Evolutionary conservation across 2,113 vertebrate genomes (phyloP), one percentile per base, ranked within the genome.

Genomic region (Prionailurus viverrinus): DNA sequence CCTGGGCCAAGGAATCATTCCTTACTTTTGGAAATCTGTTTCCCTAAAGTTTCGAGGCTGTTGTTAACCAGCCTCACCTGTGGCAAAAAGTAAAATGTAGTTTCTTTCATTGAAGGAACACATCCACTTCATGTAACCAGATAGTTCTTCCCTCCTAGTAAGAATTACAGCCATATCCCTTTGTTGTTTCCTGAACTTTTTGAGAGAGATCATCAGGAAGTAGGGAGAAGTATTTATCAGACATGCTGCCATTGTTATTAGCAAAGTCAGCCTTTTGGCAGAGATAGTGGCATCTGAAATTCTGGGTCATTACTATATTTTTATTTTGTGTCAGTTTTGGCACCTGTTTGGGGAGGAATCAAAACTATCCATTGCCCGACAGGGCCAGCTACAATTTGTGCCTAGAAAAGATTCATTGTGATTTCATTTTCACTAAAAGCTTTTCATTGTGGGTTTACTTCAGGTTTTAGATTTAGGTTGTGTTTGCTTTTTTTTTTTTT

Each of bases 101-200:
- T 85, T 92, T 96, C 73, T 96, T 90, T 68, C 58, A 80, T 15
- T 25, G 13, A 68, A 85, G 66, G n/a, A 74, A 31, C 51, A 45
- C 21, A 12, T 76, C 41, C 10, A 10, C 45, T 33, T n/a, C 21
- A 36, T 29, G 7, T 31, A 36, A 78, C 5, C 11, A n/a, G 15
- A 14, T 25, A 80, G 3, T 33, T 92, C 12, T 73, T 80, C 41
- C 15, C 84, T 88, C 41, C 66, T 41, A 89, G 19, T 69, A 65
- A n/a, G 7, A 76, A 69, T 63, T 76, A 66, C 93, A 82, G 82
- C 51, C 15, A 19, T n/a, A 66, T 74, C 33, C 83, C 51, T 94
- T 63, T 65, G 13, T 53, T 68, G 33, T 93, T 97, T 87, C 41
- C 48, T 90, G 45, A 90, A 21, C 3, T 65, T 90, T 74, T 86